phyloP scores from a whole-genome alignment of 2,797 vertebrate species.

The Betta splendens region DNA sequence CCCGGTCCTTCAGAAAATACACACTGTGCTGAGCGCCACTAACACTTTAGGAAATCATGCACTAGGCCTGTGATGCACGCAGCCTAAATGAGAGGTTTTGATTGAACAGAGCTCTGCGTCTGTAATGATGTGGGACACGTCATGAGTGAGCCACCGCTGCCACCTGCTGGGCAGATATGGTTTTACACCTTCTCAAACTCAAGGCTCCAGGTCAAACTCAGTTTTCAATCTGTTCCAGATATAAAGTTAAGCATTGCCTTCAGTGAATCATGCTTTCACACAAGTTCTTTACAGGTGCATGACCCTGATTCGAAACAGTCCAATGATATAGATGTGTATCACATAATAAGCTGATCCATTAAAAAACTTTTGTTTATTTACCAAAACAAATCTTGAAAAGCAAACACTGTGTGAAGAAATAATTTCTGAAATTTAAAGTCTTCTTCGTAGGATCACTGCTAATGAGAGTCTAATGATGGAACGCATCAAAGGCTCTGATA shows the following conservation, averaged over 20 bases:
- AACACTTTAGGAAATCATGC: not conserved
- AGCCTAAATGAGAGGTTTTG: constrained; percentile 1
- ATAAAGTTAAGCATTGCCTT: not conserved
- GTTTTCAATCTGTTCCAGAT: no score
- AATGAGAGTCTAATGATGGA: not conserved
- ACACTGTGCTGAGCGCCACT: not conserved
- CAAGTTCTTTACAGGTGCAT: not conserved
- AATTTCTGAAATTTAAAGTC: not conserved
- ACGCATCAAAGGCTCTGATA: not conserved
- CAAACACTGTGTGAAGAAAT: no score
- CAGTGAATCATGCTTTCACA: not conserved
- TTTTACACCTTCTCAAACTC: constrained; percentile 8
- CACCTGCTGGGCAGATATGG: constrained; percentile 52
- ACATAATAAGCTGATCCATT: not conserved
- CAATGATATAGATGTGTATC: not conserved
- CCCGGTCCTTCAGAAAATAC: not conserved
- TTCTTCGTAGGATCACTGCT: not conserved
- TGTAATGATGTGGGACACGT: not conserved
- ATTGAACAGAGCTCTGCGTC: not conserved
- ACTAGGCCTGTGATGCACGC: not conserved
- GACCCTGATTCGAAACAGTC: not conserved
- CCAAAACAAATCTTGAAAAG: no score
- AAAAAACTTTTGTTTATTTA: no score
- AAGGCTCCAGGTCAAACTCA: not conserved
- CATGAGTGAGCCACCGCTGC: constrained; percentile 23